These are phyloP conservation scores for Trichechus manatus DNA, from an alignment of 2,113 vertebrate species.

Conservation along the genomic window DNA sequence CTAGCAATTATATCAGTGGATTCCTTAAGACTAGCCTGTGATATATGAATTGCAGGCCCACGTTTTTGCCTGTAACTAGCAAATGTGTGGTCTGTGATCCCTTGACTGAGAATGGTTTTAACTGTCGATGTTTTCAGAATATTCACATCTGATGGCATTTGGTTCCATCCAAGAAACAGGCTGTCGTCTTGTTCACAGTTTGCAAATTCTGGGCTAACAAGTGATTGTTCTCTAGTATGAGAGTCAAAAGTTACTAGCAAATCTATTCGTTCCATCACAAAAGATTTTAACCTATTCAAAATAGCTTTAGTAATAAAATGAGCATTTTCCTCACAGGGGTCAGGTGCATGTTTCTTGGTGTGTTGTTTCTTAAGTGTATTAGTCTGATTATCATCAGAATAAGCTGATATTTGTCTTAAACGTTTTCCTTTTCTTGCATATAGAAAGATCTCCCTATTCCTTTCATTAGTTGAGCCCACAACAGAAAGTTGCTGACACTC, in stretches of 20 bases:
- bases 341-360: neutral
- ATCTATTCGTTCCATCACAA: conserved; percentile 49
- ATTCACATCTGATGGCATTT: conserved; percentile 23
- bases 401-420: neutral
- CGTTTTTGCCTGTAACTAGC: neutral
- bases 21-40: conserved; percentile 48
- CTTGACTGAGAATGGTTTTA: neutral
- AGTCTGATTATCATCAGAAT: conserved; percentile 23
- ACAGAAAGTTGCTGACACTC: neutral
- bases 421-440: neutral
- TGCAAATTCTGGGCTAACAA: conserved; percentile 5
- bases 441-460: neutral
- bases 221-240: neutral
- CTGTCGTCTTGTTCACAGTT: conserved; percentile 12
- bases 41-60: conserved; percentile 2
- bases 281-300: conserved; percentile 56
- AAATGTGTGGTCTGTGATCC: neutral
- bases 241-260: conserved; percentile 11
- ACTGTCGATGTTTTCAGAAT: neutral
- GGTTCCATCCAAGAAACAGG: neutral
- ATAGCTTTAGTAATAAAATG: conserved; percentile 57
- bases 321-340: conserved; percentile 35
- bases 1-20: conserved; percentile 49
- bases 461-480: neutral
- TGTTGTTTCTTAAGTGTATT: neutral